Evolutionary conservation across 1,140 invertebrate genomes (phyloP), one percentile per base, ranked within the genome.

Genomic region (Probaryconus sp.): DNA sequence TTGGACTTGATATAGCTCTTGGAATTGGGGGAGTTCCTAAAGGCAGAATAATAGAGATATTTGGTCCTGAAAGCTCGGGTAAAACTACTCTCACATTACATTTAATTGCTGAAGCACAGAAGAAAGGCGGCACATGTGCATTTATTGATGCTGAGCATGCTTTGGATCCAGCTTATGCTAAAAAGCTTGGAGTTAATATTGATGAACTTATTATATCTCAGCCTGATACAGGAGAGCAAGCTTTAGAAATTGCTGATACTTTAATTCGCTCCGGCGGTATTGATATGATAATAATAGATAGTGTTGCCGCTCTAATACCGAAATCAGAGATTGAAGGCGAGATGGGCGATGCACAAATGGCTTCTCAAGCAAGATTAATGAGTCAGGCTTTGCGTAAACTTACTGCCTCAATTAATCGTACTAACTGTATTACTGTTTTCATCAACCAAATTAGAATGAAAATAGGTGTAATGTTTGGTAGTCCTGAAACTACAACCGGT

Each of bases 391-490:
- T 45, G 10, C 18, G 40, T 18, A 45, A 45, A 11, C 2, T 45
- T 5, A 45, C 40, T 5, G 2, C n/a, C 26, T 4, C 3, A 3
- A 24, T 24, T 7, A 24, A 24, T 3, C 3, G 7, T 7, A 7
- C 21, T 7, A 24, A 24, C 21, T 24, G 21, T 7, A 3, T 24
- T 3, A 7, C 48, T 30, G 37, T 60, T 26, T 60, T 60, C 28
- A 60, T 60, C 18, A 60, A 60, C 38, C 55, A 60, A 48, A 60
- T 60, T 38, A 17, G 55, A 11, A 48, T 47, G 43, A 60, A 60
- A 48, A 60, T 60, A 37, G 55, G 42, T 10, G 43, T 48, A 28
- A 11, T 60, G 55, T 60, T 11, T 48, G 55, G 55, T n/a, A 60
- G 13, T 14, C 55, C 55, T 26, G 55, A 60, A 60, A 60, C 55